Evolutionary conservation across 1,140 invertebrate species (phyloP).

Genomic region (Saccostrea glomerata): DNA sequence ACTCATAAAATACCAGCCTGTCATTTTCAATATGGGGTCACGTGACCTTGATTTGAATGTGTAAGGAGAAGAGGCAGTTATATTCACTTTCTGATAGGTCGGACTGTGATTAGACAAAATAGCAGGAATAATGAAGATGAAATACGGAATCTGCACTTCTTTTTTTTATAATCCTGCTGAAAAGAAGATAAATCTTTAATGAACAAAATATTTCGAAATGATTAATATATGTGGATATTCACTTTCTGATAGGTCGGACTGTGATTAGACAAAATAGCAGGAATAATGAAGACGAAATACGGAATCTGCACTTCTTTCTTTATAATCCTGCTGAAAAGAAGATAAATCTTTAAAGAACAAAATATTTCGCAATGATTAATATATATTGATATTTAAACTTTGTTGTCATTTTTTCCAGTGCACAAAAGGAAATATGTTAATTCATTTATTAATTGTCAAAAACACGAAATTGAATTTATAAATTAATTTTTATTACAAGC

Average conservation of each 20-base stretch:
- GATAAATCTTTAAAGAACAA: too few species aligned
- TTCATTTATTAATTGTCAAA: too few species aligned
- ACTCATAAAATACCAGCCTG: conserved; percentile 33
- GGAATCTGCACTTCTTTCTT: neutral
- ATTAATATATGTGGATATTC: too few species aligned
- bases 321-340: neutral
- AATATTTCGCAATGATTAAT: too few species aligned
- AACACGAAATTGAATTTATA: too few species aligned
- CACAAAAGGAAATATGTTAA: too few species aligned
- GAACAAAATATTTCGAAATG: too few species aligned
- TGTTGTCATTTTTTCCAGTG: too few species aligned
- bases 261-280: neutral
- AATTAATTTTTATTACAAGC: too few species aligned
- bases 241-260: too few species aligned
- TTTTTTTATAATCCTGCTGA: neutral
- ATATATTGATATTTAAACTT: too few species aligned
- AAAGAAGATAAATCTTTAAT: too few species aligned
- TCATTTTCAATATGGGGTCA: conserved; percentile 38
- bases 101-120: neutral
- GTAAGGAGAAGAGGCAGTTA: neutral
- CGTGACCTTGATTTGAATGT: conserved; percentile 35
- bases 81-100: conserved; percentile 20
- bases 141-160: neutral
- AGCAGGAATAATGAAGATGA: neutral
- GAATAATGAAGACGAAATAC: neutral